Conservation (phyloP, 2,888 invertebrate genomes). For the Apomyelois bistriatella region DNA sequence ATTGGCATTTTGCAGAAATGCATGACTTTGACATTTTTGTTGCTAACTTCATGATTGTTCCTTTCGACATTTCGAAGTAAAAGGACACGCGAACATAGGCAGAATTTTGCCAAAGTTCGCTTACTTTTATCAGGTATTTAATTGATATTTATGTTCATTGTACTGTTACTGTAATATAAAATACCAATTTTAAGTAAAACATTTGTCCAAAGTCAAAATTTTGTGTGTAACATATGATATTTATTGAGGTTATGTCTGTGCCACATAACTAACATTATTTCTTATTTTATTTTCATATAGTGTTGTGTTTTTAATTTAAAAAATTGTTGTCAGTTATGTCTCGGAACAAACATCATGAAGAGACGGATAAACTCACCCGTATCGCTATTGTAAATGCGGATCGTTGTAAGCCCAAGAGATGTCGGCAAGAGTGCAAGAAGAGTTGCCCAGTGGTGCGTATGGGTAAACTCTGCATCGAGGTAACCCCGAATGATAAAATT, state of each 20-base stretch:
- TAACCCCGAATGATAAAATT: slow-evolving; percentile 96
- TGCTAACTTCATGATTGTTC: slow-evolving; percentile 41
- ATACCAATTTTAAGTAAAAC: slow-evolving; percentile 16
- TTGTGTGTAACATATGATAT: slow-evolving; percentile 32
- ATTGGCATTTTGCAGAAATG: slow-evolving; percentile 5
- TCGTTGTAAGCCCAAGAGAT: slow-evolving; percentile 99
- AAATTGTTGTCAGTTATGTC: slow-evolving; percentile 61
- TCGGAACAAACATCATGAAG: slow-evolving; percentile 85
- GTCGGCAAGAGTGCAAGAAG: slow-evolving; percentile 99
- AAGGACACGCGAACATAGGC: slow-evolving; percentile 77
- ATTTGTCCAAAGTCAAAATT: slow-evolving; percentile 18
- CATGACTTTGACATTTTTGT: slow-evolving; percentile 3
- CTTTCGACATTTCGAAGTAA: slow-evolving; percentile 70
- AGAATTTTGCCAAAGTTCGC: slow-evolving; percentile 66
- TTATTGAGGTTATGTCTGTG: slow-evolving; percentile 68
- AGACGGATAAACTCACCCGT: slow-evolving; percentile 95
- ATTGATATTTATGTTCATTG: slow-evolving; percentile 21
- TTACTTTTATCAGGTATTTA: slow-evolving; percentile 62
- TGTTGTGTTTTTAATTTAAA: slow-evolving; percentile 18
- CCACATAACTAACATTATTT: slow-evolving; percentile 56
- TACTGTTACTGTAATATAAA: slow-evolving; percentile 15
- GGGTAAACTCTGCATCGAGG: slow-evolving; percentile 99
- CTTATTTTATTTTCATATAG: slow-evolving; percentile 25
- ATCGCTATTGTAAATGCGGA: slow-evolving; percentile 99
- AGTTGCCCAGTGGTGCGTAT: slow-evolving; percentile 99